phyloP scores from a whole-genome alignment of 2,888 invertebrate genomes.

The Mythimna ferrago region DNA sequence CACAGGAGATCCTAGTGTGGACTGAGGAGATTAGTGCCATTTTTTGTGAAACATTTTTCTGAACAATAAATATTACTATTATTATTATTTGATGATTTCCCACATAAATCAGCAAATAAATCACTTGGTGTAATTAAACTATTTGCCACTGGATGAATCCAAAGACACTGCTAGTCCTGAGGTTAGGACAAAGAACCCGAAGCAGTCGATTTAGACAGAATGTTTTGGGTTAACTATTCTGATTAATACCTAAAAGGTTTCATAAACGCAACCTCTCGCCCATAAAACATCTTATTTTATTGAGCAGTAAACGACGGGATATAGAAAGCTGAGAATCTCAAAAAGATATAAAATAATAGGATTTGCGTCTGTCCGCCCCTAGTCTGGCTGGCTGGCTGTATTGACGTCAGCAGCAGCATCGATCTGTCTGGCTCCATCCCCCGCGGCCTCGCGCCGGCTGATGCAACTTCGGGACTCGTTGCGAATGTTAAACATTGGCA shows the following conservation, averaged over 20 bases:
- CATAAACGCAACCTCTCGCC: background rate
- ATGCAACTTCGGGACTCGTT: conserved; percentile 78
- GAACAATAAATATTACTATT: no score
- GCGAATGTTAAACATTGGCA: conserved; percentile 13
- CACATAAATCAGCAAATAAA: no score
- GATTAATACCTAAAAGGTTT: background rate
- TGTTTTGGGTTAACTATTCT: background rate
- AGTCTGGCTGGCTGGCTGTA: conserved; percentile 63
- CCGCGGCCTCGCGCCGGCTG: conserved; percentile 74
- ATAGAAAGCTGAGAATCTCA: conserved; percentile 15
- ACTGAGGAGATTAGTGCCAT: no score
- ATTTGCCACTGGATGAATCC: no score
- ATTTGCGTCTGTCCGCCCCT: conserved; percentile 50
- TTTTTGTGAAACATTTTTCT: no score
- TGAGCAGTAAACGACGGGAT: background rate
- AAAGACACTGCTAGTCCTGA: background rate
- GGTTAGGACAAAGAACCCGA: background rate
- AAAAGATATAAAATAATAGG: conserved; percentile 14
- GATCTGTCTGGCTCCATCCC: conserved; percentile 83
- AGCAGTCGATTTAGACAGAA: background rate
- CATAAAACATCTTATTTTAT: background rate
- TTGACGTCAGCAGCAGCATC: conserved; percentile 84
- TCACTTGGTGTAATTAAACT: background rate
- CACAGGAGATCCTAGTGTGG: no score
- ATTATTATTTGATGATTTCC: no score